phyloP scores from a whole-genome alignment of 2,888 invertebrate genomes.

The Drosophila cognata region DNA sequence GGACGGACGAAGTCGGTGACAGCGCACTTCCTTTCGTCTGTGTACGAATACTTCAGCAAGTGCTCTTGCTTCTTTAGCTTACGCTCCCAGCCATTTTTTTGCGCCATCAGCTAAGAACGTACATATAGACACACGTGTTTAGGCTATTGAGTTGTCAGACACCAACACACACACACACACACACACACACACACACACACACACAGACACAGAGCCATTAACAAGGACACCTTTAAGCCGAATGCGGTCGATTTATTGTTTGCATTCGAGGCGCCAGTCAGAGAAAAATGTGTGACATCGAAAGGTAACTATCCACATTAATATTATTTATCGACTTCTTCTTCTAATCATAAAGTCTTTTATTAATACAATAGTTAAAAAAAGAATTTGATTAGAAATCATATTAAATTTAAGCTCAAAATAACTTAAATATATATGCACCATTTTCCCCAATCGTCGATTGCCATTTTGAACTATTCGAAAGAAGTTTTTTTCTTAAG shows the following conservation, averaged over 20 bases:
- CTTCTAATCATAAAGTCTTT: background rate
- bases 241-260: conserved; percentile 58
- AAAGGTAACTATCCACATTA: background rate
- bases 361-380: background rate
- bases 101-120: conserved; percentile 34
- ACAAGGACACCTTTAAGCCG: conserved; percentile 42
- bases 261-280: conserved; percentile 35
- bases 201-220: conserved; percentile 5
- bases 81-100: conserved; percentile 52
- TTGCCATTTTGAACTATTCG: background rate
- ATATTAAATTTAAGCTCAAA: background rate
- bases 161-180: conserved; percentile 11
- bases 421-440: background rate
- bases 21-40: conserved; percentile 1
- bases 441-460: background rate
- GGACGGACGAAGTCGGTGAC: background rate
- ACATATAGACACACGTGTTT: conserved; percentile 10
- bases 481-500: background rate
- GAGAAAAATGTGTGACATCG: background rate
- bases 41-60: conserved; percentile 18
- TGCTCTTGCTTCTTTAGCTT: conserved; percentile 36
- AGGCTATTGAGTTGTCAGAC: conserved; percentile 33
- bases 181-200: conserved; percentile 10
- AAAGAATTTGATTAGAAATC: background rate
- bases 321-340: background rate